A percentile compares a stretch with the other conserved stretches of the same genome.
phyloP scores from a whole-genome alignment of 2,113 vertebrate species.

The Rhea pennata region DNA sequence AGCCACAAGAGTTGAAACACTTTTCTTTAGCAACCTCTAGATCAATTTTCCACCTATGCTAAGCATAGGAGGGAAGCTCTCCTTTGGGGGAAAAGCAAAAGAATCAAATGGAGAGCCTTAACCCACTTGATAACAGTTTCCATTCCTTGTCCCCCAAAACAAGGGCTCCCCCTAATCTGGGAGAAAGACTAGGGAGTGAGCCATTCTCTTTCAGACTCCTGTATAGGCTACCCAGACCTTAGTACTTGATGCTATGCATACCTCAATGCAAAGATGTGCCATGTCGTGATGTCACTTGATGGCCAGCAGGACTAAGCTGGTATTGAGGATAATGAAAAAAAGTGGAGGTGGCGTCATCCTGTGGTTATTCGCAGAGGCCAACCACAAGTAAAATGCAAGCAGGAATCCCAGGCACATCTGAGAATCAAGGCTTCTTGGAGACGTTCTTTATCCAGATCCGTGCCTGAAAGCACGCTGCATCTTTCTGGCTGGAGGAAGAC shows the following conservation, averaged over 20 bases:
- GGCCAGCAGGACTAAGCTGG: neutral
- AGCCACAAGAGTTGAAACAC: neutral
- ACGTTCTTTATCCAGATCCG: neutral
- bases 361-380: neutral
- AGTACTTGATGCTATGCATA: neutral
- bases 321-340: neutral
- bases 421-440: neutral
- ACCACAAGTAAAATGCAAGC: neutral
- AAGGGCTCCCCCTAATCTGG: neutral
- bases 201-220: neutral
- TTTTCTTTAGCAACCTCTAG: neutral
- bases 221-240: neutral
- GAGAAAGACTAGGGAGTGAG: neutral
- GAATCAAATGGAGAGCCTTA: neutral
- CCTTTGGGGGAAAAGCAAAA: neutral
- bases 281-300: neutral
- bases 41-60: too few relatives aligned
- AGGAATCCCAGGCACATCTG: neutral
- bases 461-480: neutral
- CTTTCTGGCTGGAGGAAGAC: neutral
- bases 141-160: neutral
- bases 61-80: neutral
- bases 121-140: neutral
- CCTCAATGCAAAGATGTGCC: neutral
- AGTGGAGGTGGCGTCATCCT: neutral